phyloP scores from a whole-genome alignment of 2,888 invertebrate species.

The Drepanosiphum platanoidis region DNA sequence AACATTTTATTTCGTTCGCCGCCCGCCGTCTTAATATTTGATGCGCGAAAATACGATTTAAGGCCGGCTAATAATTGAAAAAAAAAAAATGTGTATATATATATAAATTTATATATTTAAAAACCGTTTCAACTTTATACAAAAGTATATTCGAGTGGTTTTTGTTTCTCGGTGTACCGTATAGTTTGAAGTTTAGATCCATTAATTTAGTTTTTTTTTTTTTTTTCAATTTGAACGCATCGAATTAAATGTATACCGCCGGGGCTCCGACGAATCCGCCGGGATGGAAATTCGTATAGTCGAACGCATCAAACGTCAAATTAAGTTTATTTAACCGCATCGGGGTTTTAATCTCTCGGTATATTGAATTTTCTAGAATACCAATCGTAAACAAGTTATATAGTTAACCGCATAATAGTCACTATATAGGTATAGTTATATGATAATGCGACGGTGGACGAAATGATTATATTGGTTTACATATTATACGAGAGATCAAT shows the following conservation, averaged over 20 bases:
- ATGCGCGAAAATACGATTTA: conserved; percentile 31
- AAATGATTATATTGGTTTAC: conserved; percentile 7
- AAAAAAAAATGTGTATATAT: background rate
- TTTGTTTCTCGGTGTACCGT: background rate
- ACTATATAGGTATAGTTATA: background rate
- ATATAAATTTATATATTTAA: background rate
- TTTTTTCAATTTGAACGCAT: conserved; percentile 3
- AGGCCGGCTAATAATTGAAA: background rate
- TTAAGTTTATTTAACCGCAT: conserved; percentile 2
- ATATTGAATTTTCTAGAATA: background rate
- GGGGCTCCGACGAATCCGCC: background rate
- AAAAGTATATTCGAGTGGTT: background rate
- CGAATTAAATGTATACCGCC: background rate
- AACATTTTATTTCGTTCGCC: conserved; percentile 37
- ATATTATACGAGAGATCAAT: background rate
- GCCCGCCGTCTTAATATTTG: conserved; percentile 42
- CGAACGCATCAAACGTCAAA: conserved; percentile 16
- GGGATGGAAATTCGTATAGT: conserved; percentile 4
- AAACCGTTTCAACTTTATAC: background rate
- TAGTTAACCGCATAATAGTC: background rate
- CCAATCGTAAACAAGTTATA: background rate
- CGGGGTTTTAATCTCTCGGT: background rate
- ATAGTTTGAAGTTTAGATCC: background rate
- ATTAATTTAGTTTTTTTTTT: conserved; percentile 11
- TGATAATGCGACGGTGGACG: background rate